phyloP scores from a whole-genome alignment of 2,888 invertebrate species.

The Strigamia crassipes region DNA sequence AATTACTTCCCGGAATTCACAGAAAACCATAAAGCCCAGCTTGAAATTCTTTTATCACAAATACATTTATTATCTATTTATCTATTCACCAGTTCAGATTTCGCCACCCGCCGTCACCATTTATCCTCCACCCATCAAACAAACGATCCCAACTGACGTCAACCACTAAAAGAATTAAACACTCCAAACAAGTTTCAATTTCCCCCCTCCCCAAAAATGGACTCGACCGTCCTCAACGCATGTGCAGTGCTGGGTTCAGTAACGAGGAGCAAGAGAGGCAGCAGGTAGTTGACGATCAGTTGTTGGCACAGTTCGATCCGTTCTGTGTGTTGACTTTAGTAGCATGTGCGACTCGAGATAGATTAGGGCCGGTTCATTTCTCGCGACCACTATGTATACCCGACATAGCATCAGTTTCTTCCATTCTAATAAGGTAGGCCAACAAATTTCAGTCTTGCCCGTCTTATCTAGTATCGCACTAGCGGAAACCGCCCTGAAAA shows the following conservation, averaged over 20 bases:
- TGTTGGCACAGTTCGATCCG: not conserved
- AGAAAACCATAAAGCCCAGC: not conserved
- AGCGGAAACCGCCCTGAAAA: conserved; percentile 16
- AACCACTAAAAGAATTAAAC: not conserved
- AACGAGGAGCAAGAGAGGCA: not conserved
- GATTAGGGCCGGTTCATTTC: conserved; percentile 10
- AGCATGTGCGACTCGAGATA: conserved; percentile 16
- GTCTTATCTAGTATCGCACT: conserved; percentile 4
- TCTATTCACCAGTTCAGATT: not conserved
- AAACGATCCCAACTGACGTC: not conserved
- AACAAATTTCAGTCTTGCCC: not conserved
- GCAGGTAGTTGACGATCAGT: not conserved
- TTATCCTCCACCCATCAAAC: not conserved
- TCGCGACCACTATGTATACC: not conserved
- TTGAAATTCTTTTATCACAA: not conserved
- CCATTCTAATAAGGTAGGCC: not conserved
- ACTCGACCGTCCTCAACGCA: not conserved
- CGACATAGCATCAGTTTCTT: not conserved
- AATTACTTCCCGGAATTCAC: not conserved
- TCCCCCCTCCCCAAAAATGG: not conserved
- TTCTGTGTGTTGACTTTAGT: conserved; percentile 14
- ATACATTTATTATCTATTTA: not conserved
- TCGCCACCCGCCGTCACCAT: not conserved
- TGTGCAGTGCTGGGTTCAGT: not conserved
- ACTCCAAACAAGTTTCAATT: not conserved